Conservation (phyloP, 1,140 invertebrate species). For the Brachionus rubens region DNA sequence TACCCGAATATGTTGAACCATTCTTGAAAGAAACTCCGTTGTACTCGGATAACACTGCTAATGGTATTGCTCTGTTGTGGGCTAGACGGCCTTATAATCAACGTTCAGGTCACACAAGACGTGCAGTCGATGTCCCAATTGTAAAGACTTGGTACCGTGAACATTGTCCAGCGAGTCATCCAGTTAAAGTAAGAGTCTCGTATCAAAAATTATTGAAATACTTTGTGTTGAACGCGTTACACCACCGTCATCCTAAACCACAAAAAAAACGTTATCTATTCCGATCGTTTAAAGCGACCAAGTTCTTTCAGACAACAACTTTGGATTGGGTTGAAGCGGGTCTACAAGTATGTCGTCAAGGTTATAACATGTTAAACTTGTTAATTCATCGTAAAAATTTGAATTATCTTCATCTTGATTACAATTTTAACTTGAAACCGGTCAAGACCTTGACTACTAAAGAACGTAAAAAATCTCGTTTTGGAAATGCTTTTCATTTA, state of each 20-base stretch:
- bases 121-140: slow-evolving; percentile 92
- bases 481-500: slow-evolving; percentile 99
- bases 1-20: slow-evolving; percentile 83
- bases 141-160: slow-evolving; percentile 91
- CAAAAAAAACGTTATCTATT: slow-evolving; percentile 97
- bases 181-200: slow-evolving; percentile 96
- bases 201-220: slow-evolving; percentile 98
- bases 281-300: slow-evolving; percentile 97
- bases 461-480: slow-evolving; percentile 97
- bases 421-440: slow-evolving; percentile 99
- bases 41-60: slow-evolving; percentile 97
- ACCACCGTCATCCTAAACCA: slow-evolving; percentile 92
- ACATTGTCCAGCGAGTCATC: slow-evolving; percentile 95
- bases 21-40: slow-evolving; percentile 89
- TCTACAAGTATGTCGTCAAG: slow-evolving; percentile 88
- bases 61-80: slow-evolving; percentile 97
- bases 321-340: slow-evolving; percentile 90
- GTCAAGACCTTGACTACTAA: slow-evolving; percentile 99
- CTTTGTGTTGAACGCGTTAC: slow-evolving; percentile 93
- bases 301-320: slow-evolving; percentile 99
- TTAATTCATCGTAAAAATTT: slow-evolving; percentile 98
- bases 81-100: slow-evolving; percentile 95
- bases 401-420: slow-evolving; percentile 98
- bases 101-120: slow-evolving; percentile 74
- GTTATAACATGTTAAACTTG: slow-evolving; percentile 99